phyloP scores from a whole-genome alignment of 2,113 vertebrate species.

The Ciconia maguari region DNA sequence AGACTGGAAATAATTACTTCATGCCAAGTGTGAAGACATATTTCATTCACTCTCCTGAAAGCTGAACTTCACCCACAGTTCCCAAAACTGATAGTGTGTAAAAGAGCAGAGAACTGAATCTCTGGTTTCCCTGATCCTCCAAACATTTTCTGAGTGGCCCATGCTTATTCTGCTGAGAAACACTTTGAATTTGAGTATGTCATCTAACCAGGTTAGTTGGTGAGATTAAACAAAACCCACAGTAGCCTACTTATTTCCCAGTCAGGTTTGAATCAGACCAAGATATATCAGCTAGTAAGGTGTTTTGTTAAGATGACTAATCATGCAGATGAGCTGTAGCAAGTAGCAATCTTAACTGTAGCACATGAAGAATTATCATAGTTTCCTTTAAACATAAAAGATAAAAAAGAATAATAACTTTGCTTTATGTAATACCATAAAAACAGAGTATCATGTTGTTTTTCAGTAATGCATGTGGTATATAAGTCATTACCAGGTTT shows the following conservation, averaged over 20 bases:
- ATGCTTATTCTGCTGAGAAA: neutral
- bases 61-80: neutral
- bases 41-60: neutral
- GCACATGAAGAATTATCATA: neutral
- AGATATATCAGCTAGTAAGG: neutral
- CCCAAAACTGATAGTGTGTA: neutral
- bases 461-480: neutral
- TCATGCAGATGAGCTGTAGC: neutral
- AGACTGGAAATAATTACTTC: neutral
- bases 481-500: neutral
- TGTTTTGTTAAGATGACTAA: neutral
- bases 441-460: neutral
- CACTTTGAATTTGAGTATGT: neutral
- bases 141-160: neutral
- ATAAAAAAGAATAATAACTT: neutral
- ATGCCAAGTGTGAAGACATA: neutral
- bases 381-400: neutral
- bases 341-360: neutral
- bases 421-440: neutral
- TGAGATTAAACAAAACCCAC: neutral
- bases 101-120: neutral
- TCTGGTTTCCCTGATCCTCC: neutral
- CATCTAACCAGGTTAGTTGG: neutral
- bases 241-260: neutral
- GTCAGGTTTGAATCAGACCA: neutral